Conservation (phyloP, 2,113 vertebrate genomes). For the Gallinago media region DNA sequence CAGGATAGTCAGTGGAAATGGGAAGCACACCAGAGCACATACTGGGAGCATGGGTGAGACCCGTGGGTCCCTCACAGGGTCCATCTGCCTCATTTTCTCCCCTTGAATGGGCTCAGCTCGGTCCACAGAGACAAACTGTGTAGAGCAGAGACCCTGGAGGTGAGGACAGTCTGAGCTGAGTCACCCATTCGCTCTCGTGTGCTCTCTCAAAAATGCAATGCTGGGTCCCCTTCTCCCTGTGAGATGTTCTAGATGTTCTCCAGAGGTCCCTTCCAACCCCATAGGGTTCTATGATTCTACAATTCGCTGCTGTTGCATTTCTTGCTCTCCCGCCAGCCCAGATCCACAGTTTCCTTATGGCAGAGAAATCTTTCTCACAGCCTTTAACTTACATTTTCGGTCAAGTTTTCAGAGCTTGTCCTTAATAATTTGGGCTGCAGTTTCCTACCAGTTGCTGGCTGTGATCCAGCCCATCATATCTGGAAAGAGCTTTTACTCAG, state of each 20-base stretch:
- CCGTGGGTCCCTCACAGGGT: background rate
- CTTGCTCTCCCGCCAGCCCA: background rate
- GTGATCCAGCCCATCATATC: background rate
- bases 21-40: background rate
- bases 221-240: background rate
- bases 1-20: background rate
- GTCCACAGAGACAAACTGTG: background rate
- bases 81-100: background rate
- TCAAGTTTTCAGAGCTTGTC: background rate
- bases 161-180: background rate
- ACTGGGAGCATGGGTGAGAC: background rate
- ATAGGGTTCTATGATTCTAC: too few relatives aligned
- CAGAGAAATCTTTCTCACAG: background rate
- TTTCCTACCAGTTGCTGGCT: background rate
- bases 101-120: background rate
- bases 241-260: too few relatives aligned
- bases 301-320: background rate
- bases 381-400: background rate
- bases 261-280: too few relatives aligned
- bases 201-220: rapidly evolving
- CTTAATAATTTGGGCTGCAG: background rate
- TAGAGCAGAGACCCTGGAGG: background rate
- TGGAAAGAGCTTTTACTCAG: background rate
- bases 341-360: background rate
- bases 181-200: background rate